Evolutionary conservation across 2,888 invertebrate genomes (phyloP), one percentile per base, ranked within the genome.

Genomic region (Sinhomidia bicolor): DNA sequence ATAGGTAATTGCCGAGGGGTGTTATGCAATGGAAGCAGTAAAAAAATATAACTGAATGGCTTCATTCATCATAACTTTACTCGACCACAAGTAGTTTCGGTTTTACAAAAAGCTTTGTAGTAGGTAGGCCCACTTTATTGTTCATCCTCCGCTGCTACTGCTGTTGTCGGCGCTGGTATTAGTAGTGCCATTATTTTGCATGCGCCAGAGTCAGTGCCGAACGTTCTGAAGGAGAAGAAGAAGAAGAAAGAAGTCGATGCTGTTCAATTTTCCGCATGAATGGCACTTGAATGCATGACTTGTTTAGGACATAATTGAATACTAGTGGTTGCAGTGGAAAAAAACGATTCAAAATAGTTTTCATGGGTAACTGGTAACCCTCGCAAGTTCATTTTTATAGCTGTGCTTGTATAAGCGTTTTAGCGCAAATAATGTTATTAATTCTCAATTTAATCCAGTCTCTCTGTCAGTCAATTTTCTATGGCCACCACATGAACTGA

Each of bases 211-310:
- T n/a, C n/a, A n/a, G n/a, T n/a, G n/a, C 26, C 7, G 54, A 32
- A 51, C n/a, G 29, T 51, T 54, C n/a, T n/a, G 26, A 23, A 20
- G 47, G 32, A 20, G 65, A 0, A 32, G 54, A 26, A 78, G 78
- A 32, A 6, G 32, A 54, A 32, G 20, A 23, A 0, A 32, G 54
- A 26, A 78, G 78, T 17, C 9, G 32, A 54, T 26, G 78, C 36
- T 57, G 78, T 78, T 57, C 79, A 57, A 79, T 79, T 79, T 79
- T 79, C 79, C 79, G 36, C 79, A 79, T 79, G 79, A 79, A 79
- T 79, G 41, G 60, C 79, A 57, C 79, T 79, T 60, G 57, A 79
- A 57, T 79, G 57, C 79, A 57, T 79, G 79, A 79, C 79, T 60
- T 79, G 17, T 60, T 79, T 29, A 60, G 51, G 54, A 23, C 41